Evolutionary conservation across 2,797 vertebrate genomes (phyloP).

Genomic region (Phalloptychus januarius): DNA sequence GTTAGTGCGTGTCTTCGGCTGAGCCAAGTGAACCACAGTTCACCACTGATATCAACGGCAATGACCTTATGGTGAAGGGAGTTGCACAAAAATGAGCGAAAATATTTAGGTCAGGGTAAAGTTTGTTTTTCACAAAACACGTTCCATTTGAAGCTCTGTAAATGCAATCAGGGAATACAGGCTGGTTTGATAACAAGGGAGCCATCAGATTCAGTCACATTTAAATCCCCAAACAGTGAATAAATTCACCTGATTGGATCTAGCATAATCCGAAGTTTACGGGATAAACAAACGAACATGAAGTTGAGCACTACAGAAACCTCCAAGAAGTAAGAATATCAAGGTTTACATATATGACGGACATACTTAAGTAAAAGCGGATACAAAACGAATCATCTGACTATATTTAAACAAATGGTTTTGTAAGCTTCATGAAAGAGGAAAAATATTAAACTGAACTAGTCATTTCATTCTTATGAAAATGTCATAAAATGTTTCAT

Average conservation of each 20-base stretch:
- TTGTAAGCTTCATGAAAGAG: neutral
- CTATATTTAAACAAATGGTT: neutral
- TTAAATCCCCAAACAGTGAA: neutral
- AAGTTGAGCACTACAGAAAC: neutral
- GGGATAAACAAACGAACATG: neutral
- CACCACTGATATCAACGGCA: conserved; percentile 15
- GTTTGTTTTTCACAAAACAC: neutral
- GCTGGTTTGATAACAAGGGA: neutral
- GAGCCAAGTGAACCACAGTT: conserved; percentile 14
- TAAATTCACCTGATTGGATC: conserved; percentile 1
- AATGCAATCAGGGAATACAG: neutral
- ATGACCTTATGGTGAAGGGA: conserved; percentile 36
- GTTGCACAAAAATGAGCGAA: no score
- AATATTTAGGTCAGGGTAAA: no score
- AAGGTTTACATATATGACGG: neutral
- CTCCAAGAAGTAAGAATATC: neutral
- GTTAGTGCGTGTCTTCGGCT: conserved; percentile 21
- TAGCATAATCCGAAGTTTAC: neutral
- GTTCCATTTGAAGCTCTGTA: neutral
- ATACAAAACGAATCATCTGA: neutral
- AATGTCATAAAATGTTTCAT: neutral
- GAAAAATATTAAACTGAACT: neutral
- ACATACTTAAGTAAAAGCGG: neutral
- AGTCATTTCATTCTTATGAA: neutral
- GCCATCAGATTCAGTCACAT: neutral